phyloP scores from a whole-genome alignment of 1,140 invertebrate species.

The Drosophila santomea region DNA sequence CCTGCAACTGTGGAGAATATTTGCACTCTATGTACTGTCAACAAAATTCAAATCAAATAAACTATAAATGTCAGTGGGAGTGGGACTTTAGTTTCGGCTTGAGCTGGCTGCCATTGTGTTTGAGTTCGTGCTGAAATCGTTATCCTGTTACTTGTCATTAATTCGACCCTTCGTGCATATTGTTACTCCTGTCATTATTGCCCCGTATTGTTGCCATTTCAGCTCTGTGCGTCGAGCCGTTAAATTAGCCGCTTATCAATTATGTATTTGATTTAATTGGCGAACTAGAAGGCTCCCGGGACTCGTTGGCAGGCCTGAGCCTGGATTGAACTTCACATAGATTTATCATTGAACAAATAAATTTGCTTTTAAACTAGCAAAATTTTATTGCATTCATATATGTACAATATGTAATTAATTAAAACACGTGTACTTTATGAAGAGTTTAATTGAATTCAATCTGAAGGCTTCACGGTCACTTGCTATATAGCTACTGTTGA shows the following conservation, averaged over 20 bases:
- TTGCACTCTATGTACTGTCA: slow-evolving; percentile 54
- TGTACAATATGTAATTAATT: slow-evolving; percentile 18
- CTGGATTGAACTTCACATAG: slow-evolving; percentile 5
- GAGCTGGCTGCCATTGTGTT: slow-evolving; percentile 20
- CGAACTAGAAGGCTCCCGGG: slow-evolving; percentile 43
- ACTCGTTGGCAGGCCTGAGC: slow-evolving; percentile 15
- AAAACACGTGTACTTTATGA: neutral
- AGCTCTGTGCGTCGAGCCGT: slow-evolving; percentile 55
- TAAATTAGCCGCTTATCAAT: slow-evolving; percentile 77
- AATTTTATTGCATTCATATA: slow-evolving; percentile 3
- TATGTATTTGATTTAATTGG: slow-evolving; percentile 77
- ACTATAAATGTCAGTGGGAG: slow-evolving; percentile 52
- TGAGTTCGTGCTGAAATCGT: slow-evolving; percentile 74
- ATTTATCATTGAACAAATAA: slow-evolving; percentile 20
- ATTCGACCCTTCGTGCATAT: slow-evolving; percentile 50
- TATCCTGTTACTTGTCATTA: slow-evolving; percentile 79
- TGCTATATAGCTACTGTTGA: too few relatives aligned
- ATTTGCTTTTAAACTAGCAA: slow-evolving; percentile 9
- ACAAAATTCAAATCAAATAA: slow-evolving; percentile 69
- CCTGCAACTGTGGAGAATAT: slow-evolving; percentile 26
- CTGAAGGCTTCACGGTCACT: too few relatives aligned
- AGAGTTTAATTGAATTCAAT: neutral
- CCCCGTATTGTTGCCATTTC: slow-evolving; percentile 29
- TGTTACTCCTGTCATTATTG: slow-evolving; percentile 48
- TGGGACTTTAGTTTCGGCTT: slow-evolving; percentile 14